Base-by-base conservation (phyloP, 2,888 invertebrate genomes). In the Apamea anceps region DNA sequence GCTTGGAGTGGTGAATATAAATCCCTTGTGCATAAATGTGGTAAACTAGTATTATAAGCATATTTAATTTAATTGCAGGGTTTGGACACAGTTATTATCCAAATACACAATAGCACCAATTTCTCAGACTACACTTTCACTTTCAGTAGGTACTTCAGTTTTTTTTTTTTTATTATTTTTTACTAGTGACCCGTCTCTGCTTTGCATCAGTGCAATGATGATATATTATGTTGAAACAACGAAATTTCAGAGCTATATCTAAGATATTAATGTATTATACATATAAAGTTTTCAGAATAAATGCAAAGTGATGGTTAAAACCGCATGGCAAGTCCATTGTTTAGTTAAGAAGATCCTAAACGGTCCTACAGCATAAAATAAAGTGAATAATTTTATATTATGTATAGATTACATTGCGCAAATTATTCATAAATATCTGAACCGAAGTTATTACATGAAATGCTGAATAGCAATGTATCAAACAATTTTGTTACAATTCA, bases 1-100 rank as follows among this genome's bases (percentile, higher is more conserved):
- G 67, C 28, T 62, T 60, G 32, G n/a, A 79, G 54, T 63, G 67
- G 62, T 72, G 18, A 71, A 65, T 71, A 54, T 77, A 81, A 84
- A 81, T 71, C 32, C 63, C 42, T 1, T 66, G 32, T 71, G 71
- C 6, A 60, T 15, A 76, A 77, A 42, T 65, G 57, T 57, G 37
- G 54, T 77, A 15, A n/a, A 51, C 42, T 60, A 42, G 13, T 54
- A 66, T 54, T 71, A 60, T 54, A 60, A 71, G 60, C 57, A 51
- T 6, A 77, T 77, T 83, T 66, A 7, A 68, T 82, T 76, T 65
- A 77, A 77, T 60, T 42, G 57, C 3, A 81, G 21, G 10, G 57
- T n/a, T 83, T 10, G 15, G 51, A 51, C 25, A 4, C 21, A 67
- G 48, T 2, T 32, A 32, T 32, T 78, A 60, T 21, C 25, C 5